These are phyloP conservation scores for Pseudomyrmex gracilis DNA, from an alignment of 1,140 invertebrate species.

Conservation along the genomic window DNA sequence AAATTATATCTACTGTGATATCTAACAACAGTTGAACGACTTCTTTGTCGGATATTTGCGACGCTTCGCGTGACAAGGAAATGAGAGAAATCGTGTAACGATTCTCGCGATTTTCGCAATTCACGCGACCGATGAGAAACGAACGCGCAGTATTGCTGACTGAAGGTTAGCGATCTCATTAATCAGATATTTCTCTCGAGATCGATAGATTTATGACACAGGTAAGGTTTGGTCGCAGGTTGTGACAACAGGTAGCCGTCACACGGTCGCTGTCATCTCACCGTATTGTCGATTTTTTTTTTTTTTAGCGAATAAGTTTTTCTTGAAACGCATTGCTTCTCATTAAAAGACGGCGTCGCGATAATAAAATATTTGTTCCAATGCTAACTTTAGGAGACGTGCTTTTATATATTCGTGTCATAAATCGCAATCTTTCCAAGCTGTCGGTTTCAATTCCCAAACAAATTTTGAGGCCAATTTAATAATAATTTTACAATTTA, in stretches of 20 bases:
- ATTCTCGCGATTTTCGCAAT: not conserved
- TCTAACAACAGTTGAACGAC: conserved; percentile 29
- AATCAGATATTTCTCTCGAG: conserved; percentile 5
- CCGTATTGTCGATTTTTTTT: not conserved
- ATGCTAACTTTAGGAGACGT: not conserved
- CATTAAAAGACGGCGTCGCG: too few species aligned
- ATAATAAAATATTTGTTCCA: not conserved
- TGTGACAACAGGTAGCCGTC: not conserved
- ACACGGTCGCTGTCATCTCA: conserved; percentile 1
- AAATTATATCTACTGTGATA: conserved; percentile 8
- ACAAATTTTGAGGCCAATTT: conserved; percentile 2
- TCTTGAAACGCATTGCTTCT: not conserved
- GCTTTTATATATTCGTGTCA: not conserved
- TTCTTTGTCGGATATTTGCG: not conserved
- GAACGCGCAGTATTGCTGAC: not conserved
- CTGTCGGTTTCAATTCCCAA: conserved; percentile 1
- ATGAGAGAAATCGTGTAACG: not conserved
- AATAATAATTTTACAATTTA: conserved; percentile 14
- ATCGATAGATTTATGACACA: conserved; percentile 1
- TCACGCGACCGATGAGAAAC: not conserved
- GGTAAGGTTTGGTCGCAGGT: conserved; percentile 5
- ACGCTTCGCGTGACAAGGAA: not conserved
- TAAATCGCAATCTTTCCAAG: conserved; percentile 5
- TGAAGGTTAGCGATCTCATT: conserved; percentile 22
- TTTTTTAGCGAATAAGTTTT: not conserved